Conservation (phyloP, 2,797 vertebrate genomes). For the Spinus olivaceus region DNA sequence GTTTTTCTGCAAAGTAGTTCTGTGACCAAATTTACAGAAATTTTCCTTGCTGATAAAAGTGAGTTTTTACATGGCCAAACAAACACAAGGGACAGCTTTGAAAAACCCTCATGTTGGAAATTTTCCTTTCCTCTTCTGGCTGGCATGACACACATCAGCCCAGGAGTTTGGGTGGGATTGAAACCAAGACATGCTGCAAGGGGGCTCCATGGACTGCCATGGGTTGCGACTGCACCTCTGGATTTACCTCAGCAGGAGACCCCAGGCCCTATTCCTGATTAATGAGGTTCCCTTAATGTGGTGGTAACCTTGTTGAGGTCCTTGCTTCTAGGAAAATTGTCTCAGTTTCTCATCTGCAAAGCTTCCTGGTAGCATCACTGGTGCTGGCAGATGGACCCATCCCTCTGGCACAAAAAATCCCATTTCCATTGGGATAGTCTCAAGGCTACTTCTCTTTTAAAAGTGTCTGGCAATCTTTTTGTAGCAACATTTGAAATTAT, state of each 20-base stretch:
- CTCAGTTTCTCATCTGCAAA: neutral
- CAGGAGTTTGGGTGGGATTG: neutral
- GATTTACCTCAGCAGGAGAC: neutral
- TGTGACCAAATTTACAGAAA: neutral
- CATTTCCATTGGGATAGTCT: neutral
- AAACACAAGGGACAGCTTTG: neutral
- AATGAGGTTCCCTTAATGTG: neutral
- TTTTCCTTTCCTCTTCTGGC: neutral
- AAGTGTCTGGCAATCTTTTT: neutral
- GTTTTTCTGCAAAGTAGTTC: neutral
- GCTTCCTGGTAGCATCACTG: neutral
- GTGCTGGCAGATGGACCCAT: neutral
- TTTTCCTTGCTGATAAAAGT: neutral
- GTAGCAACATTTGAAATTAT: neutral
- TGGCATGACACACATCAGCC: neutral
- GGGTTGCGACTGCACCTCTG: neutral
- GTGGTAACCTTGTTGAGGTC: neutral
- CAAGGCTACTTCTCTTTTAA: neutral
- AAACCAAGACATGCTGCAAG: neutral
- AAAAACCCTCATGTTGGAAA: neutral
- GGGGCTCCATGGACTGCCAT: neutral
- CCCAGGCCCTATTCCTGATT: neutral
- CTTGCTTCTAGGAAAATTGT: neutral
- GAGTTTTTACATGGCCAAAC: neutral
- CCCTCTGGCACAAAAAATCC: neutral